phyloP scores from a whole-genome alignment of 2,113 vertebrate species.

The Plotosus lineatus region DNA sequence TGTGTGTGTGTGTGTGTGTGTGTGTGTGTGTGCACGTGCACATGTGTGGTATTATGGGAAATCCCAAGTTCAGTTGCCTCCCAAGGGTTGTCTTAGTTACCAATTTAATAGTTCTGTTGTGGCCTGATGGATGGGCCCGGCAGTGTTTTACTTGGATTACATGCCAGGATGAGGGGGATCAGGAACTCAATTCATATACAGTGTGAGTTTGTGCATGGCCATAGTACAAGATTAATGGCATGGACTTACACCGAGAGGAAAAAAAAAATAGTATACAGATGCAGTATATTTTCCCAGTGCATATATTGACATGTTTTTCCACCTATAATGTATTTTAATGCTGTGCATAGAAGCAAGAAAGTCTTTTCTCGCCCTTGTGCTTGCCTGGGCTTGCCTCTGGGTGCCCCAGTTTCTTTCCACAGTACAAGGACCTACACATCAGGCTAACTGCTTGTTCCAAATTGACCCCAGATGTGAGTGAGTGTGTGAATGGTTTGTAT shows the following conservation, averaged over 20 bases:
- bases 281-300: background rate
- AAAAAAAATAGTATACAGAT: background rate
- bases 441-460: no score
- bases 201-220: background rate
- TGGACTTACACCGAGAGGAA: background rate
- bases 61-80: background rate
- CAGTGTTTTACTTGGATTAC: background rate
- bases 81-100: background rate
- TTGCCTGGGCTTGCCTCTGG: no score
- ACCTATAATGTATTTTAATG: background rate
- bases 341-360: no score
- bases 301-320: background rate
- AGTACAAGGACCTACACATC: no score
- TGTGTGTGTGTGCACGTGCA: background rate
- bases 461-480: no score
- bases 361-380: no score
- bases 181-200: background rate
- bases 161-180: background rate
- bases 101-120: conserved; percentile 23
- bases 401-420: no score
- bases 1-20: background rate
- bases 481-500: no score
- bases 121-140: conserved; percentile 5
- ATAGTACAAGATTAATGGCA: background rate
- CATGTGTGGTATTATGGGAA: no score